These are phyloP conservation scores for Dynastes maya DNA, from an alignment of 2,888 invertebrate species.

Conservation along the genomic window DNA sequence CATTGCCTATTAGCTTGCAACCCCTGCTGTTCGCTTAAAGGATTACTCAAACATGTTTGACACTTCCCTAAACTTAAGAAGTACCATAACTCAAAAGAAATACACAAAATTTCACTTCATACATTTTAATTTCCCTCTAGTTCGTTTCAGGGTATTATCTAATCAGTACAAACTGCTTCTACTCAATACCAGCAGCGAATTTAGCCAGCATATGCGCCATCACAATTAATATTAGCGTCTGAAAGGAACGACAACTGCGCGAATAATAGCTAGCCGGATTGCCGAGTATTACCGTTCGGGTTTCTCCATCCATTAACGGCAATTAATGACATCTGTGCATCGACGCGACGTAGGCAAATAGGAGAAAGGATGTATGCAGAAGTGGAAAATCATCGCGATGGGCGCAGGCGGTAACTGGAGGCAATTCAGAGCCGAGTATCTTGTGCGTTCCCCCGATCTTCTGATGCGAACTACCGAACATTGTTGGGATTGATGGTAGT, in stretches of 20 bases:
- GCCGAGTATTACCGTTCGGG: background rate
- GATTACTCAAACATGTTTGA: no score
- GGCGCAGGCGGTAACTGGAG: background rate
- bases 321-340: constrained; percentile 24
- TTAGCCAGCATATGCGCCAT: no score
- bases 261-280: background rate
- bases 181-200: no score
- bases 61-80: no score
- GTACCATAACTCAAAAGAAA: no score
- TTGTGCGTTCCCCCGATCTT: constrained; percentile 9
- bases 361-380: constrained; percentile 41
- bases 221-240: background rate
- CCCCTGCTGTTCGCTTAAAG: no score
- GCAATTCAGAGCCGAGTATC: background rate
- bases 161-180: no score
- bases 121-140: no score
- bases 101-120: no score
- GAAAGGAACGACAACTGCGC: no score
- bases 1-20: no score
- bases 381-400: constrained; percentile 16
- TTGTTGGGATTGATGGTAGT: constrained; percentile 27
- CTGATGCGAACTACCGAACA: background rate
- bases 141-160: no score
- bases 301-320: constrained; percentile 7
- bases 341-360: constrained; percentile 5